A percentile compares a stretch with the other conserved stretches of the same genome.
Conservation (phyloP, 2,888 invertebrate species). For the Deilephila elpenor region DNA sequence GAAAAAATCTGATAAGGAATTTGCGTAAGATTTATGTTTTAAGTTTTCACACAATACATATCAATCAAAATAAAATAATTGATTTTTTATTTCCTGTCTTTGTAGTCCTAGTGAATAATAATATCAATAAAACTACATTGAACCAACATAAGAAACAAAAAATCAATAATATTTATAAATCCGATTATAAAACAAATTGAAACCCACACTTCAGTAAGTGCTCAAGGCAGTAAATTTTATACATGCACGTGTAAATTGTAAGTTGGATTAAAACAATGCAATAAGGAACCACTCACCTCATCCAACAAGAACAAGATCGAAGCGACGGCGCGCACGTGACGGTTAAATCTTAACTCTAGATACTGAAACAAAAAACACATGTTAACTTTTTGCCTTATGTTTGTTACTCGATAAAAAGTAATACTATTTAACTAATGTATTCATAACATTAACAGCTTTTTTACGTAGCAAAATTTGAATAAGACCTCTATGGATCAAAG, state of each 20-base stretch:
- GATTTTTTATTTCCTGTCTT: no score
- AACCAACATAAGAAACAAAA: no score
- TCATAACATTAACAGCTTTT: no score
- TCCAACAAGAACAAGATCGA: conserved; percentile 91
- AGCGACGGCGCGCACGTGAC: conserved; percentile 88
- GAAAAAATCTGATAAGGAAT: not conserved
- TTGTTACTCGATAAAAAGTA: not conserved
- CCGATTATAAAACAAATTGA: no score
- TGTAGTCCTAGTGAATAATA: no score
- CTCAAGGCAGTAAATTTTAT: not conserved
- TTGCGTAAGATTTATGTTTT: not conserved
- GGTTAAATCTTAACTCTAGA: conserved; percentile 90
- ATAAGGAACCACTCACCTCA: conserved; percentile 85
- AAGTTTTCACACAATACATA: not conserved
- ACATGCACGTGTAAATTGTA: not conserved
- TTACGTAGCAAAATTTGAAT: no score
- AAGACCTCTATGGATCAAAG: no score
- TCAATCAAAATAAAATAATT: no score
- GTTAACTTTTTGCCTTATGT: not conserved
- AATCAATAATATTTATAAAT: no score
- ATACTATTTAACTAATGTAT: not conserved
- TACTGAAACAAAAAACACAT: conserved; percentile 82
- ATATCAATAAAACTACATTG: no score
- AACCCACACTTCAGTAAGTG: not conserved
- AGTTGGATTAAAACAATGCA: not conserved